Evolutionary conservation across 2,797 vertebrate genomes (phyloP).

Genomic region (Pterois miles): DNA sequence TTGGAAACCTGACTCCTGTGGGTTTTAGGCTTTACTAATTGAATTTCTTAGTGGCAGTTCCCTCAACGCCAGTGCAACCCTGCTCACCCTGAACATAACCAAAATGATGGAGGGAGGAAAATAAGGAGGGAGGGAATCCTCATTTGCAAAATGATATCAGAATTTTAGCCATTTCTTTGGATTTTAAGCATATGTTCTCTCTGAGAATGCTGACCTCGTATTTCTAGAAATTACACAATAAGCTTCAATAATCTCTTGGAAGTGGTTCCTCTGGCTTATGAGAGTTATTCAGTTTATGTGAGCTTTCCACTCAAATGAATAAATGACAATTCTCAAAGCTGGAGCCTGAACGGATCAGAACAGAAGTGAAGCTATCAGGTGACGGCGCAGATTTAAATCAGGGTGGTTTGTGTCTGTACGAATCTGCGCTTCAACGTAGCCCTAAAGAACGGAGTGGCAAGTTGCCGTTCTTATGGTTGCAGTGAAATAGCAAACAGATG

Average conservation of each 20-base stretch:
- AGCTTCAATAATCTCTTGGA: conserved; percentile 39
- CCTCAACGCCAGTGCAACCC: conserved; percentile 39
- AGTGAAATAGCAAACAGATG: conserved; percentile 63
- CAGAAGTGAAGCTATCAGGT: conserved; percentile 38
- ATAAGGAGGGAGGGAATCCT: not conserved
- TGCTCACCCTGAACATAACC: conserved; percentile 43
- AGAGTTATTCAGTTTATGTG: conserved; percentile 7
- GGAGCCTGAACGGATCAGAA: conserved; percentile 19
- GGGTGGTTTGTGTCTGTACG: not conserved
- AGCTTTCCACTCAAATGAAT: conserved; percentile 28
- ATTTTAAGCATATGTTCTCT: not conserved
- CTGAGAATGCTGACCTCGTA: conserved; percentile 29
- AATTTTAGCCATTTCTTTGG: not conserved
- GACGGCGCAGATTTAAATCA: conserved; percentile 9
- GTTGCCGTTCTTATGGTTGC: conserved; percentile 27
- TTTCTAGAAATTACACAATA: conserved; percentile 34
- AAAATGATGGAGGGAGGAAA: conserved; percentile 1
- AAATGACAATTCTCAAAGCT: conserved; percentile 21
- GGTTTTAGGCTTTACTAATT: conserved; percentile 42
- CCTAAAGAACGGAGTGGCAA: conserved; percentile 7
- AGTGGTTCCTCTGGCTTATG: conserved; percentile 3
- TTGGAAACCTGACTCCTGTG: conserved; percentile 45
- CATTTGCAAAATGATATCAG: conserved; percentile 10
- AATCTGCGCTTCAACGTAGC: not conserved
- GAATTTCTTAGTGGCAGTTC: conserved; percentile 49